These are phyloP conservation scores for Azorinus chamasolen DNA, from an alignment of 2,888 invertebrate species.

Conservation along the genomic window DNA sequence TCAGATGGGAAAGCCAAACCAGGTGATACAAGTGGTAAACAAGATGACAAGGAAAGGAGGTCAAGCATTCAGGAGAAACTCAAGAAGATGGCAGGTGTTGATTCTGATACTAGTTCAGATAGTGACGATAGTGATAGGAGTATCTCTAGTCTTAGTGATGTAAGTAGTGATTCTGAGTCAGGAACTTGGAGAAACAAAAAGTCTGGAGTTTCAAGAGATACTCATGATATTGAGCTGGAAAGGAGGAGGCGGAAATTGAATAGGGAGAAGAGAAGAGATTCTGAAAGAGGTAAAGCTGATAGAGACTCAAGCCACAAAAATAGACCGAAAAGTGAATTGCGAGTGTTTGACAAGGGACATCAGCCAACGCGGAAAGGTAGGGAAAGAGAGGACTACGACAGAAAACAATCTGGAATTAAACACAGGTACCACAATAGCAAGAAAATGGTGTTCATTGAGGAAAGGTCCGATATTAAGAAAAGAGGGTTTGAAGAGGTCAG, in stretches of 20 bases:
- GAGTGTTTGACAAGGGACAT: conserved; percentile 1
- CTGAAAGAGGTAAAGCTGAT: conserved; percentile 24
- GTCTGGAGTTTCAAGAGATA: conserved; percentile 55
- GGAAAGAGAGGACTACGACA: neutral
- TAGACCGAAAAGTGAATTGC: conserved; percentile 15
- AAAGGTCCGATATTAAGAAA: conserved; percentile 8
- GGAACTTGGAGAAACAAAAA: conserved; percentile 69
- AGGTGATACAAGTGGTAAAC: neutral
- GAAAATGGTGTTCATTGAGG: conserved; percentile 42
- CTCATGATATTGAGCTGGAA: conserved; percentile 69
- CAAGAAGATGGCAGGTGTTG: conserved; percentile 28
- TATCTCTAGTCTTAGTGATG: conserved; percentile 65
- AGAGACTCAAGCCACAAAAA: conserved; percentile 12
- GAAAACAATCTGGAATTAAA: neutral
- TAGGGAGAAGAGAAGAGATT: conserved; percentile 31
- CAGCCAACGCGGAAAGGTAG: neutral
- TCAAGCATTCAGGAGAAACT: conserved; percentile 44
- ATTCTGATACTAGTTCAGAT: conserved; percentile 22
- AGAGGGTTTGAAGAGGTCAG: conserved; percentile 43
- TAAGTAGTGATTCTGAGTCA: conserved; percentile 73
- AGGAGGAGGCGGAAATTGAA: conserved; percentile 57
- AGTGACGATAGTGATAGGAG: conserved; percentile 57
- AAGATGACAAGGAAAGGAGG: conserved; percentile 16
- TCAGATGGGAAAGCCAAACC: no score
- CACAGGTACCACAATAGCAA: conserved; percentile 29